Conservation (phyloP, 92 coral and sea anemone genomes). For the Scolanthus callimorphus region DNA sequence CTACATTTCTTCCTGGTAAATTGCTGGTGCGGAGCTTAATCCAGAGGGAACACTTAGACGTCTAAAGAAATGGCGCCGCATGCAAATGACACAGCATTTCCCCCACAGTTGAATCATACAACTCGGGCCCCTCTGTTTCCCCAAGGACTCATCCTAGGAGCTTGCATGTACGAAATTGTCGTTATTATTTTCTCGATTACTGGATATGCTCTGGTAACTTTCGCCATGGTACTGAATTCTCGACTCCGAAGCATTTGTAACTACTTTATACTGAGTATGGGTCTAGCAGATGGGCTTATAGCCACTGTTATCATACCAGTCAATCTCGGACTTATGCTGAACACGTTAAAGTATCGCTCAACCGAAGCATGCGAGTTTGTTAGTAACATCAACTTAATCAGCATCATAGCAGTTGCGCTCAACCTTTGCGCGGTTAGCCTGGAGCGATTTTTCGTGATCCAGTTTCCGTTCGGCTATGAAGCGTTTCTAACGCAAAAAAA, state of each 20-base stretch:
- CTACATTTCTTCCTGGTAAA: no score
- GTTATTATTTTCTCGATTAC: constrained; percentile 38
- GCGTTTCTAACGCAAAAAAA: constrained; percentile 41
- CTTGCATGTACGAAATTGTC: constrained; percentile 30
- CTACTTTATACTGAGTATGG: constrained; percentile 72
- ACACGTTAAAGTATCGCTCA: constrained; percentile 44
- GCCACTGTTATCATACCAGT: constrained; percentile 59
- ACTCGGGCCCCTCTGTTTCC: no score
- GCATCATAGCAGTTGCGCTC: constrained; percentile 57
- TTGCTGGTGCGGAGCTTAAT: no score
- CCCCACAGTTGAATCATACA: no score
- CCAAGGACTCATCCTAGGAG: constrained; percentile 7
- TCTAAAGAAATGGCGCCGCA: no score
- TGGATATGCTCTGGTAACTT: constrained; percentile 46
- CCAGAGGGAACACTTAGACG: no score
- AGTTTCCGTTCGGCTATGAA: constrained; percentile 65
- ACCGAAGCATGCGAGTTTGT: constrained; percentile 50
- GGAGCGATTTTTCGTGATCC: constrained; percentile 69
- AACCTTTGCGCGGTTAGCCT: constrained; percentile 68
- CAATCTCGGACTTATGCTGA: constrained; percentile 33
- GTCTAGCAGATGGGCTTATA: constrained; percentile 58
- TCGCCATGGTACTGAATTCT: constrained; percentile 49
- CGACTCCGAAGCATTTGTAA: constrained; percentile 69
- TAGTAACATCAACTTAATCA: constrained; percentile 37
- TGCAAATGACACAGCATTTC: no score